These are phyloP conservation scores for Dexiosoma caninum DNA, from an alignment of 2,888 invertebrate species.

Conservation along the genomic window DNA sequence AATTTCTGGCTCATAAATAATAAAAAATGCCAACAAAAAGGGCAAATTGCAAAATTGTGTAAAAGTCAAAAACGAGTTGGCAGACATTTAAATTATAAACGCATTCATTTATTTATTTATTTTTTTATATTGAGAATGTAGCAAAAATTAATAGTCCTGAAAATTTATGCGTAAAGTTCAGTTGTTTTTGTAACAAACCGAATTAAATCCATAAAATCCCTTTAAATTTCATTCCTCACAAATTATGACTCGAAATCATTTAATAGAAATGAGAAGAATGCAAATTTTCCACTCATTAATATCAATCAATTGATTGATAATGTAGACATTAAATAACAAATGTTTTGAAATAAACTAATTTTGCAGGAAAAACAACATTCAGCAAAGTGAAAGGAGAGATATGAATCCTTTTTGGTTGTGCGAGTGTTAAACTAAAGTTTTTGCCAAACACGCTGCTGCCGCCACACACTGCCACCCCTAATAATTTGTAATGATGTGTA, in stretches of 20 bases:
- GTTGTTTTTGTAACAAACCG: neutral
- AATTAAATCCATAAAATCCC: neutral
- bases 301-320: slow-evolving; percentile 75
- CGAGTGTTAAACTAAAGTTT: slow-evolving; percentile 22
- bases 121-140: slow-evolving; percentile 1
- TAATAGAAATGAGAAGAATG: slow-evolving; percentile 67
- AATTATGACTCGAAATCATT: slow-evolving; percentile 24
- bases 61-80: slow-evolving; percentile 20
- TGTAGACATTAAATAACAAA: slow-evolving; percentile 40
- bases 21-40: neutral
- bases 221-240: neutral
- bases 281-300: slow-evolving; percentile 75
- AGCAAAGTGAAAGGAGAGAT: neutral
- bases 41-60: slow-evolving; percentile 30
- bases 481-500: slow-evolving; percentile 34
- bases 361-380: slow-evolving; percentile 10
- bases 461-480: slow-evolving; percentile 17
- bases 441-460: neutral
- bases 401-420: slow-evolving; percentile 15
- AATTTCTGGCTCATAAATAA: slow-evolving; percentile 41
- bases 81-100: neutral
- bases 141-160: slow-evolving; percentile 40
- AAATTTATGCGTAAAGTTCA: slow-evolving; percentile 40
- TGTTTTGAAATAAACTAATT: slow-evolving; percentile 51
- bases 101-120: too few species aligned